These are phyloP conservation scores for Panthera uncia DNA, from an alignment of 2,113 vertebrate genomes.

Conservation along the genomic window DNA sequence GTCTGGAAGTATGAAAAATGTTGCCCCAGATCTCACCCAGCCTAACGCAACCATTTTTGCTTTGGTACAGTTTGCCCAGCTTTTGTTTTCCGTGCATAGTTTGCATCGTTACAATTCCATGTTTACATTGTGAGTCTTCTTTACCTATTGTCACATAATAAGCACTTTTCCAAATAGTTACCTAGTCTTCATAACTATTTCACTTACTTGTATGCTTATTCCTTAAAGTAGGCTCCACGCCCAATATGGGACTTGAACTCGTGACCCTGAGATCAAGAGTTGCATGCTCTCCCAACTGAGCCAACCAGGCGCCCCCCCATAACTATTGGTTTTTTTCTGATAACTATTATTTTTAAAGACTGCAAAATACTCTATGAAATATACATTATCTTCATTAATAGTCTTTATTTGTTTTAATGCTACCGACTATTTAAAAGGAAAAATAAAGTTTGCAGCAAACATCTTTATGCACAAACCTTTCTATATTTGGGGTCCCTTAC, in stretches of 20 bases:
- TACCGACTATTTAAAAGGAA: slow-evolving; percentile 18
- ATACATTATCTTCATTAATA: neutral
- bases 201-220: no score
- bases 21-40: neutral
- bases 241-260: neutral
- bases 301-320: neutral
- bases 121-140: neutral
- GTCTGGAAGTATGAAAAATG: neutral
- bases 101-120: neutral
- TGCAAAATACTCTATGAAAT: neutral
- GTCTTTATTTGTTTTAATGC: neutral
- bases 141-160: neutral
- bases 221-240: neutral
- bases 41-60: neutral
- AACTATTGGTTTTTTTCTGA: neutral
- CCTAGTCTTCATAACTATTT: neutral
- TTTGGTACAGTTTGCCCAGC: neutral
- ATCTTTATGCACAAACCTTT: neutral
- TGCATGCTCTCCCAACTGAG: neutral
- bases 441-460: neutral
- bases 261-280: neutral
- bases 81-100: neutral
- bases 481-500: neutral
- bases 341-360: neutral
- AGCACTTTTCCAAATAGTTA: neutral